Conservation (phyloP, 2,888 invertebrate genomes). For the Mayetiola destructor region DNA sequence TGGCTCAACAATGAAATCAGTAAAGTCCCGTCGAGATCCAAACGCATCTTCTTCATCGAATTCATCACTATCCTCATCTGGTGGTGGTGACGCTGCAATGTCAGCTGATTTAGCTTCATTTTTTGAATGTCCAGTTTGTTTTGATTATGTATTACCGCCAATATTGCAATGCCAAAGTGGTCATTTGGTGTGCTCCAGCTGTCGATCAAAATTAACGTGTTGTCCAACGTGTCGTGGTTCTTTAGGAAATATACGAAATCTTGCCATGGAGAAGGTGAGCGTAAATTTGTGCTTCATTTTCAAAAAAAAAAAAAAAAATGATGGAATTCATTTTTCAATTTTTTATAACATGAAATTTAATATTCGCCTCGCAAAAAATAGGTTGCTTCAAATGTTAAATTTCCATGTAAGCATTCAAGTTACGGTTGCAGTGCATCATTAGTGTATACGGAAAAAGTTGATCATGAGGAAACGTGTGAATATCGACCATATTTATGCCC, state of each 20-base stretch:
- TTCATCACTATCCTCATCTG: constrained; percentile 25
- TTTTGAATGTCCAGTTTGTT: constrained; percentile 95
- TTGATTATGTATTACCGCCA: constrained; percentile 97
- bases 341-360: neutral
- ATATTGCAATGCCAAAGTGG: constrained; percentile 98
- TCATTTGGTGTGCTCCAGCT: constrained; percentile 94
- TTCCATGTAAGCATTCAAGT: constrained; percentile 95
- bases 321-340: neutral
- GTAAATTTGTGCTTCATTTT: neutral
- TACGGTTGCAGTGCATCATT: constrained; percentile 88
- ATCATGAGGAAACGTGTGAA: constrained; percentile 97
- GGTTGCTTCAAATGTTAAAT: constrained; percentile 90
- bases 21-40: constrained; percentile 8
- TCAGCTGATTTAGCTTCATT: constrained; percentile 79
- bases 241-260: constrained; percentile 89
- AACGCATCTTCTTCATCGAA: constrained; percentile 32
- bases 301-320: too few species aligned
- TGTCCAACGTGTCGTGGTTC: constrained; percentile 98
- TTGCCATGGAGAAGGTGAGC: constrained; percentile 93
- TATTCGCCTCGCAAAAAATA: neutral
- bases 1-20: too few species aligned
- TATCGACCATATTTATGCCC: constrained; percentile 97
- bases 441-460: constrained; percentile 92
- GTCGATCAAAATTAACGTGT: constrained; percentile 89
- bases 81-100: constrained; percentile 40